phyloP scores from a whole-genome alignment of 1,140 invertebrate genomes.

The Drosophila chauvacae region DNA sequence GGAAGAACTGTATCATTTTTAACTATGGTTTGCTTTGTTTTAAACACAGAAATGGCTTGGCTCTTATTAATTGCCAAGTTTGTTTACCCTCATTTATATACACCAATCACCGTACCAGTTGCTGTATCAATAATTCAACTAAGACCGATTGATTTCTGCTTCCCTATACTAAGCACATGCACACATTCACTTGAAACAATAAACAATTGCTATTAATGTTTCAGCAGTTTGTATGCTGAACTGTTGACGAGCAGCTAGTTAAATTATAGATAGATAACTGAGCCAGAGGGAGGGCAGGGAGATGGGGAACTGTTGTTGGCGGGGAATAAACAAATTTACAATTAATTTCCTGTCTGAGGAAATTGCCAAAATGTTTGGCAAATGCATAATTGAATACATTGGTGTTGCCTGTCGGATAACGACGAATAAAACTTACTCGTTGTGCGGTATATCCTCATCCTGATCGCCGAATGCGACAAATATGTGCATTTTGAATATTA shows the following conservation, averaged over 20 bases:
- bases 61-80: not conserved
- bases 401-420: constrained; percentile 14
- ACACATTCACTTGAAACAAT: constrained; percentile 6
- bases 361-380: constrained; percentile 46
- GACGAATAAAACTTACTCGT: constrained; percentile 88
- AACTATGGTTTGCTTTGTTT: no score
- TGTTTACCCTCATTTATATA: not conserved
- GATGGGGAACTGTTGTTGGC: not conserved
- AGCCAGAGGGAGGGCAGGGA: not conserved
- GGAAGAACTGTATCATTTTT: no score
- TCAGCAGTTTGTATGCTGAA: constrained; percentile 23
- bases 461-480: constrained; percentile 87
- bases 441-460: constrained; percentile 93
- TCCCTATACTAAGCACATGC: not conserved
- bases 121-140: constrained; percentile 13
- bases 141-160: not conserved
- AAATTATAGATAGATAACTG: constrained; percentile 20
- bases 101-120: not conserved
- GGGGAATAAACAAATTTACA: constrained; percentile 67
- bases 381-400: constrained; percentile 61
- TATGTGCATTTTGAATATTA: constrained; percentile 77
- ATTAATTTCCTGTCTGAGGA: constrained; percentile 69
- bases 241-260: constrained; percentile 17
- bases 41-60: not conserved
- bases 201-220: constrained; percentile 24